phyloP scores from a whole-genome alignment of 37 sponge, comb jelly and placozoan species.

The Halisarca cf. caerulea region DNA sequence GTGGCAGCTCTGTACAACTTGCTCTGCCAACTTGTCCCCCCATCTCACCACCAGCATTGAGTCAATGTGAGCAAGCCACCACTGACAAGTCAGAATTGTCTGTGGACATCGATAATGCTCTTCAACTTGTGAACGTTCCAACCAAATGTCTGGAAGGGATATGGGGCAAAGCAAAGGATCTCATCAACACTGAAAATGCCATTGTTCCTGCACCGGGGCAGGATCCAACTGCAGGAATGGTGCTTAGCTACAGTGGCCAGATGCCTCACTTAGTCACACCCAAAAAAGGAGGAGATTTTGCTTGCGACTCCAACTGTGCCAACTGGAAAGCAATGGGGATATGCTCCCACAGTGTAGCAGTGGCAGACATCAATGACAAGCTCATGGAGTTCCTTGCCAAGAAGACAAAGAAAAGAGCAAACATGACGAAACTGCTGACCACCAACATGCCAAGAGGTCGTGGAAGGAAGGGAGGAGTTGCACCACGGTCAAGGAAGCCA shows the following conservation, averaged over 20 bases:
- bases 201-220: not conserved
- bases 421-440: constrained; percentile 17
- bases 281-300: not conserved
- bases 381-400: not conserved
- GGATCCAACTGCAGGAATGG: constrained; percentile 7
- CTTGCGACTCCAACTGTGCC: not conserved
- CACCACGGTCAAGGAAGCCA: constrained; percentile 17
- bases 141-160: constrained; percentile 5
- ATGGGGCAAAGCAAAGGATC: constrained; percentile 6
- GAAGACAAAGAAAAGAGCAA: not conserved
- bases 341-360: constrained; percentile 8
- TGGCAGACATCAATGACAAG: constrained; percentile 21
- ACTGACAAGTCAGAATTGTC: not conserved
- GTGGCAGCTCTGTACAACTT: not conserved
- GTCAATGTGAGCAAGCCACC: not conserved
- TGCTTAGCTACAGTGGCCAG: constrained; percentile 13
- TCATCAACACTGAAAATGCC: constrained; percentile 14
- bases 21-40: not conserved
- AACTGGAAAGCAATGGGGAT: constrained; percentile 27
- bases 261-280: constrained; percentile 11
- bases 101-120: constrained; percentile 10
- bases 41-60: not conserved
- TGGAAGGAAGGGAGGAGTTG: constrained; percentile 25
- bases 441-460: not conserved
- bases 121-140: constrained; percentile 3